A percentile compares a stretch with the other conserved stretches of the same genome.
phyloP scores from a whole-genome alignment of 1,140 invertebrate genomes.

The Sitobion miscanthi region DNA sequence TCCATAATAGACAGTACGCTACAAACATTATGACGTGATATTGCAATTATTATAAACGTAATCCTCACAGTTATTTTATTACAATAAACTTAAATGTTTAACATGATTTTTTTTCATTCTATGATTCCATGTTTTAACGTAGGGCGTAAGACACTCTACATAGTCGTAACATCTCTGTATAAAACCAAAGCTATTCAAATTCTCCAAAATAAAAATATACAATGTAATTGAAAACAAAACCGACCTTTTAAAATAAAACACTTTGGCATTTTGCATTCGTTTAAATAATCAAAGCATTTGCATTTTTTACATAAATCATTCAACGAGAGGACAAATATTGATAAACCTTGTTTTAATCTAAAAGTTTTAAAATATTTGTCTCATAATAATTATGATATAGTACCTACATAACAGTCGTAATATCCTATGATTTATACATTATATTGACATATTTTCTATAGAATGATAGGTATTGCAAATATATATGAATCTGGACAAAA shows the following conservation, averaged over 20 bases:
- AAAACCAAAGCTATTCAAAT: background rate
- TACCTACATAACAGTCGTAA: background rate
- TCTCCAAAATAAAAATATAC: background rate
- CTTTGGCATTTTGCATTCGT: background rate
- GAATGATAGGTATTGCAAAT: background rate
- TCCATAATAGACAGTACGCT: background rate
- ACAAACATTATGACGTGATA: background rate
- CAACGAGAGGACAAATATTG: background rate
- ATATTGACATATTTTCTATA: background rate
- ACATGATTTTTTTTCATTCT: background rate
- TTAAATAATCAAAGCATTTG: background rate
- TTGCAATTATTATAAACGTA: background rate
- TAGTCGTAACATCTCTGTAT: background rate
- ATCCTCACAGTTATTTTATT: background rate
- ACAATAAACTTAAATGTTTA: background rate
- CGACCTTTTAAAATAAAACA: background rate
- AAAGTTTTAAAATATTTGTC: background rate
- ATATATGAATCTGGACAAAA: background rate
- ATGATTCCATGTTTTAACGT: background rate
- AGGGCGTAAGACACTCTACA: background rate
- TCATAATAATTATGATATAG: background rate
- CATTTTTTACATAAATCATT: conserved; percentile 23
- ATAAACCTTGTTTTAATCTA: background rate
- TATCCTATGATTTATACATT: background rate
- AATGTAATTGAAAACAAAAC: conserved; percentile 9